Evolutionary conservation across 2,888 invertebrate species (phyloP).

Genomic region (Megamerina dolium): DNA sequence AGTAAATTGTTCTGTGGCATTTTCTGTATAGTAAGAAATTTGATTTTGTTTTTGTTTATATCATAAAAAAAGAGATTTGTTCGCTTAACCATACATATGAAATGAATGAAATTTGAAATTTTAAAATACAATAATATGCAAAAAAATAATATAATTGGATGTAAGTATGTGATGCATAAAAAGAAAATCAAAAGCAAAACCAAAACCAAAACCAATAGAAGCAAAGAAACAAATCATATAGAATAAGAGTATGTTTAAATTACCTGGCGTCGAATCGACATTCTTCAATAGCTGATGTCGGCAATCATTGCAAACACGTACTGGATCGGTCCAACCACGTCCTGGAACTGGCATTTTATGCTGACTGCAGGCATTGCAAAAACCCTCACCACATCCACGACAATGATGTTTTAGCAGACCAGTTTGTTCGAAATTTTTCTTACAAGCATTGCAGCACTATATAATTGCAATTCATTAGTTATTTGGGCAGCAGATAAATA

Average conservation of each 20-base stretch:
- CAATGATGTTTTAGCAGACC: constrained; percentile 67
- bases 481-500: background rate
- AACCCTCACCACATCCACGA: constrained; percentile 72
- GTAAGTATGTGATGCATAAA: background rate
- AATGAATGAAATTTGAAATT: too few species aligned
- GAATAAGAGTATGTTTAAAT: constrained; percentile 2
- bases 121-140: background rate
- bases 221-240: background rate
- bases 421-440: constrained; percentile 53
- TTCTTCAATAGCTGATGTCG: constrained; percentile 42
- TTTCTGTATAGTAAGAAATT: constrained; percentile 20
- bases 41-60: too few species aligned
- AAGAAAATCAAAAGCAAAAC: background rate
- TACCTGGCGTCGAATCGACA: constrained; percentile 37
- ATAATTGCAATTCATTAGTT: too few species aligned
- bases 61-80: too few species aligned
- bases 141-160: background rate
- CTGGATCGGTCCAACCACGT: constrained; percentile 64
- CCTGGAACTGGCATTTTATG: constrained; percentile 62
- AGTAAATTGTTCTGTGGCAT: constrained; percentile 25
- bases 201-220: too few species aligned
- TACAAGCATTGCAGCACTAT: constrained; percentile 64
- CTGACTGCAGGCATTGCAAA: constrained; percentile 68
- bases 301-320: constrained; percentile 70
- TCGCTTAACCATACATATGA: too few species aligned